A percentile compares a stretch with the other conserved stretches of the same genome.
These are phyloP conservation scores for Tridacna crocea DNA, from an alignment of 2,888 invertebrate genomes.

Conservation along the genomic window DNA sequence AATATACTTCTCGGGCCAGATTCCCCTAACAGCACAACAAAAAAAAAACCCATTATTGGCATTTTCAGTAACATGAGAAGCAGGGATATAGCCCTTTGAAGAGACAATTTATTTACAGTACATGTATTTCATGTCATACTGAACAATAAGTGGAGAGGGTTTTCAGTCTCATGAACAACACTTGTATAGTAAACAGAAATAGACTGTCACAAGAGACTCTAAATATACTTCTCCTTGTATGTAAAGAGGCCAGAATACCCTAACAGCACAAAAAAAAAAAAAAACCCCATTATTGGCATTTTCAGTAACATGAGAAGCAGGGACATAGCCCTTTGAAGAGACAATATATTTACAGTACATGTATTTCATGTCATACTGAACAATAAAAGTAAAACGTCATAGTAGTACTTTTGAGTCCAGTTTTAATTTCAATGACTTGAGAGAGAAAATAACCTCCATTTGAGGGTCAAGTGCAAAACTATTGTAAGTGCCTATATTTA, in stretches of 20 bases:
- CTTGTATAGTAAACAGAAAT: constrained; percentile 9
- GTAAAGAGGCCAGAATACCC: not conserved
- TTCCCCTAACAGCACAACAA: not conserved
- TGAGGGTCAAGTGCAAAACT: no score
- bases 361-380: no score
- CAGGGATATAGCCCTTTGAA: constrained; percentile 2
- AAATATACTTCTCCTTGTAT: not conserved
- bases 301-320: constrained; percentile 12
- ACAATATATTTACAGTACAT: no score
- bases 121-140: no score
- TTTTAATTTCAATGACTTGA: no score
- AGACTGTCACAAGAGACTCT: constrained; percentile 6
- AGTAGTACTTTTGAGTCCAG: no score
- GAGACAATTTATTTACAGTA: no score
- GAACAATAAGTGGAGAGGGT: constrained; percentile 19
- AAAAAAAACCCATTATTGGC: not conserved
- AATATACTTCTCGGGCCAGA: not conserved
- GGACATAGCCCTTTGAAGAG: not conserved
- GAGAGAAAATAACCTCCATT: no score
- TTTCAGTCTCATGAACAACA: constrained; percentile 23
- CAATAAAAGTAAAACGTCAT: constrained; percentile 2
- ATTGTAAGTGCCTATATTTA: no score
- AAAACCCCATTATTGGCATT: not conserved
- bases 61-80: constrained; percentile 8
- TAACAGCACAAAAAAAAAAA: not conserved